Base-by-base conservation (phyloP, 1,140 invertebrate genomes). In the Cydia pomonella region DNA sequence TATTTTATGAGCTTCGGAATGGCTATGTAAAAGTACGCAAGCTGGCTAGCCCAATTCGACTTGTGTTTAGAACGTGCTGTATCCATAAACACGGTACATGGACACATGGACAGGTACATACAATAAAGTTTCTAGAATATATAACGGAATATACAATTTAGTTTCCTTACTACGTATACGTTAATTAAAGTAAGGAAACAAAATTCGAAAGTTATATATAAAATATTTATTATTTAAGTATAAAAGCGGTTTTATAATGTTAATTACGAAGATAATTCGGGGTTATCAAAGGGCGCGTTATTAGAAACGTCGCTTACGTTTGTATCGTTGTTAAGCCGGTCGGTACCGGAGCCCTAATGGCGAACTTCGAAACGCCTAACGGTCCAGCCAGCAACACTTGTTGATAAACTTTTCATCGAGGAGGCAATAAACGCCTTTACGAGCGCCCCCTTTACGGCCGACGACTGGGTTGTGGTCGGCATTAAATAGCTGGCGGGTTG, bases 341-440 rank as follows among this genome's bases (percentile, higher is more conserved):
- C 10, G 59, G 59, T 16, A 27, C 13, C 16, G 23, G 25, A 29
- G 23, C 63, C 25, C 63, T 64, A 64, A 64, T 64, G 63, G 63
- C 63, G 63, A 64, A 29, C 63, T 9, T 33, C 23, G 63, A n/a
- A 64, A n/a, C 62, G 62, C 12, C 62, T 64, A 64, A 64, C 63
- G 27, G 27, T n/a, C 25, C 25, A 66, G 27, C 25, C 25, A 66
- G 27, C 23, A 69, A 21, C 64, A 69, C 64, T 69, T 69, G 64
- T 69, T 69, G 29, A 69, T 69, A 69, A 69, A 69, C 64, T 69
- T 69, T 69, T 69, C 64, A 38, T 69, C 27, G 63, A 27, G 63
- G 63, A 66, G 16, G 27, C 63, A 66, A 66, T 66, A 66, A 66
- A 33, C 33, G 64, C 64, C 29, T 69, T 69, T 69, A 69, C 33